A percentile compares a stretch with the other conserved stretches of the same genome.
These are phyloP conservation scores for Calliopum simillimum DNA, from an alignment of 2,888 invertebrate genomes.

Conservation along the genomic window DNA sequence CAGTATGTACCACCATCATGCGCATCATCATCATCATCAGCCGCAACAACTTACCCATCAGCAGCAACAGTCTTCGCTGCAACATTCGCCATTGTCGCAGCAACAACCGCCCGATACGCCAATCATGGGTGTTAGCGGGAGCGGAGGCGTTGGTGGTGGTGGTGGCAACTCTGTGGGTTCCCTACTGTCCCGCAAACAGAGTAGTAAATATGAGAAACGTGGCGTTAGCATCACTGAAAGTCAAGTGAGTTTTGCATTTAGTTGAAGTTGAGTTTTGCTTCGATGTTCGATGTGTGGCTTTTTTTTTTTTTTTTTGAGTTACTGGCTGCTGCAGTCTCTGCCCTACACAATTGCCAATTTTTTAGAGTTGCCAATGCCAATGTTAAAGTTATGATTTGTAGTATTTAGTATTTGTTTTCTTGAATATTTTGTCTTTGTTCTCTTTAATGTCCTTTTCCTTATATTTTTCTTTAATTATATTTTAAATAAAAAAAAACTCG, in stretches of 20 bases:
- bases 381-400: too few relatives aligned
- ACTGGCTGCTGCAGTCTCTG: too few relatives aligned
- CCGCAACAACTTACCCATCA: constrained; percentile 45
- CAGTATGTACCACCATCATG: constrained; percentile 58
- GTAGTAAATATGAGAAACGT: constrained; percentile 68
- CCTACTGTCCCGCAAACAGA: constrained; percentile 65
- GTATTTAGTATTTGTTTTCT: too few relatives aligned
- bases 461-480: too few relatives aligned
- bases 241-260: constrained; percentile 58
- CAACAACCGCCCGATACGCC: constrained; percentile 42
- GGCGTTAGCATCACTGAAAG: constrained; percentile 67
- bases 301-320: too few relatives aligned
- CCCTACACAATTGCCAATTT: too few relatives aligned
- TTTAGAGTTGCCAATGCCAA: too few relatives aligned
- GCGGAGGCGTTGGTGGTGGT: constrained; percentile 39
- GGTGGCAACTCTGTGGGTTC: constrained; percentile 46
- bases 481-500: too few relatives aligned
- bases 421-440: too few relatives aligned
- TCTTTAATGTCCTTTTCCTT: too few relatives aligned
- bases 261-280: too few relatives aligned
- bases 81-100: constrained; percentile 41
- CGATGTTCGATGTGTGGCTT: too few relatives aligned
- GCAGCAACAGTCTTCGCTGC: constrained; percentile 26
- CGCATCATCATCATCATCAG: constrained; percentile 48
- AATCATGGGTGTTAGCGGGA: constrained; percentile 41